phyloP scores from a whole-genome alignment of 2,888 invertebrate genomes.

The Mesoligia furuncula region DNA sequence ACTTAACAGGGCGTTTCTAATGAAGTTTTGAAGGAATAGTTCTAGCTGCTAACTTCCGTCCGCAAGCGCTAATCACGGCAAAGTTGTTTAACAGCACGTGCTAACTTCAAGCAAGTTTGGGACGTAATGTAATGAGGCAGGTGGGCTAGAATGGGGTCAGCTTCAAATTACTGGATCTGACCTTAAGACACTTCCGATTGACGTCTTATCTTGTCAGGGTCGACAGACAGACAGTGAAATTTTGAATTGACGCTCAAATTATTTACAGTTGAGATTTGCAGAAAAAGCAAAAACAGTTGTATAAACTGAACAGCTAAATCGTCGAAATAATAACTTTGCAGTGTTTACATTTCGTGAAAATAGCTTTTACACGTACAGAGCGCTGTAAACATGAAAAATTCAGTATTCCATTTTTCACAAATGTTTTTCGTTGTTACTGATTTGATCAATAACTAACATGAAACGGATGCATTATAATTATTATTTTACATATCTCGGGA shows the following conservation, averaged over 20 bases:
- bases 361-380: conserved; percentile 14
- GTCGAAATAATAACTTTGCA: conserved; percentile 3
- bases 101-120: conserved; percentile 31
- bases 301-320: conserved; percentile 3
- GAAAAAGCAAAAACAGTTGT: conserved; percentile 5
- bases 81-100: conserved; percentile 36
- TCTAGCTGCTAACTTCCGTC: conserved; percentile 39
- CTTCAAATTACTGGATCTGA: conserved; percentile 12
- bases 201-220: not conserved
- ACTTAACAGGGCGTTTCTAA: conserved; percentile 22
- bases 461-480: not conserved
- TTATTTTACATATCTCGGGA: no score
- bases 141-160: conserved; percentile 17
- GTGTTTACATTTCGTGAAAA: conserved; percentile 7
- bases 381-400: conserved; percentile 1
- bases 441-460: not conserved
- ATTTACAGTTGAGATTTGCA: conserved; percentile 15
- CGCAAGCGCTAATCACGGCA: conserved; percentile 44
- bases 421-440: not conserved
- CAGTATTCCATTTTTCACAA: not conserved
- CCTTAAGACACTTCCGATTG: conserved; percentile 18
- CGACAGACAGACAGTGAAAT: not conserved
- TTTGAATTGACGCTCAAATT: conserved; percentile 1
- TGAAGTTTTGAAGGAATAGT: conserved; percentile 40
- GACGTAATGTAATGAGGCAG: conserved; percentile 24